Evolutionary conservation across 2,113 vertebrate genomes (phyloP).

Genomic region (Brachyhypopomus gauderio): DNA sequence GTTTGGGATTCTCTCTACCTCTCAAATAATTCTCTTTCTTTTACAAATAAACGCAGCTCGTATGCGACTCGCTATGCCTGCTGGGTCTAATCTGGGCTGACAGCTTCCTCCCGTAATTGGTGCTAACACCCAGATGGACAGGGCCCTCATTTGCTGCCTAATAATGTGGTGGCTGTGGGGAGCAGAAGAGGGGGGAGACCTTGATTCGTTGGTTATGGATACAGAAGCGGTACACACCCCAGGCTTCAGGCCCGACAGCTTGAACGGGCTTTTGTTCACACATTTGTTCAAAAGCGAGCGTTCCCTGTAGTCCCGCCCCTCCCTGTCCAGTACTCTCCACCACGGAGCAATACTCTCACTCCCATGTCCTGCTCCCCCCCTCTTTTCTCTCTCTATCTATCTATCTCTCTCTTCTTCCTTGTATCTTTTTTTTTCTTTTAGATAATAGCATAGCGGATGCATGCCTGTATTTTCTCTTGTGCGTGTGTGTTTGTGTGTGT

Average conservation of each 20-base stretch:
- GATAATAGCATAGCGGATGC: not conserved
- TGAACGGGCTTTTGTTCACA: slow-evolving; percentile 78
- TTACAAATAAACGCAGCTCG: slow-evolving; percentile 65
- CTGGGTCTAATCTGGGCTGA: slow-evolving; percentile 77
- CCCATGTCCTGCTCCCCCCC: not conserved
- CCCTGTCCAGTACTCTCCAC: not conserved
- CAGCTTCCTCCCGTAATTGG: slow-evolving; percentile 80
- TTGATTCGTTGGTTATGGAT: slow-evolving; percentile 80
- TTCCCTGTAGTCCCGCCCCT: slow-evolving; percentile 15
- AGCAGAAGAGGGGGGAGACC: slow-evolving; percentile 48
- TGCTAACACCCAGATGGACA: slow-evolving; percentile 83
- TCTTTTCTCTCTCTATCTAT: not conserved
- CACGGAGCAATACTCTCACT: slow-evolving; percentile 1
- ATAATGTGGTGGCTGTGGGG: slow-evolving; percentile 72
- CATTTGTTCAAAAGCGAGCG: slow-evolving; percentile 68
- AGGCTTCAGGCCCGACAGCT: slow-evolving; percentile 67
- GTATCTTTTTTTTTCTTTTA: not conserved
- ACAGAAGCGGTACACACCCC: slow-evolving; percentile 72
- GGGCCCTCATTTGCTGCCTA: slow-evolving; percentile 77
- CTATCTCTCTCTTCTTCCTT: not conserved
- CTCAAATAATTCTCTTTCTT: slow-evolving; percentile 26
- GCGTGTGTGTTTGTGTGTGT: not conserved
- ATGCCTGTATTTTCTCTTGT: not conserved
- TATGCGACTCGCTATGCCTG: slow-evolving; percentile 71
- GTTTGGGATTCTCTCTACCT: not conserved